Percentiles rank a stretch among this genome's conserved stretches.
Conservation (phyloP, 2,888 invertebrate species). For the Rhaphigaster nebulosa region DNA sequence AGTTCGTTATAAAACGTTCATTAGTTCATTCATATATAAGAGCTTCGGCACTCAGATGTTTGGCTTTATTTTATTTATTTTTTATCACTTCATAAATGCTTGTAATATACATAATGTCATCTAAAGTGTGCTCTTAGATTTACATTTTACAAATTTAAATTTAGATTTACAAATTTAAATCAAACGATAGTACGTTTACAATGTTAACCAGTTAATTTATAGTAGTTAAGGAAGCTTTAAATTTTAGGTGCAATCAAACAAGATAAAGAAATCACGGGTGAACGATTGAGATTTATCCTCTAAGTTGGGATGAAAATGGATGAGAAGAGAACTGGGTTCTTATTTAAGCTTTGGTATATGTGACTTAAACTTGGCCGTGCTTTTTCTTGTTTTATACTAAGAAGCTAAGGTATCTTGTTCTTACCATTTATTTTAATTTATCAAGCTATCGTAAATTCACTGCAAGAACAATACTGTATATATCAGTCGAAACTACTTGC, state of each 20-base stretch:
- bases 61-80: no score
- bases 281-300: constrained; percentile 17
- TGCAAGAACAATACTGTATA: background rate
- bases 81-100: no score
- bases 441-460: background rate
- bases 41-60: no score
- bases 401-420: background rate
- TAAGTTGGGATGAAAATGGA: constrained; percentile 31
- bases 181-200: background rate
- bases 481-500: no score
- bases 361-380: background rate
- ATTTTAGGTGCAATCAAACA: background rate
- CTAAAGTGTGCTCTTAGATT: background rate
- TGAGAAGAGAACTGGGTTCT: background rate
- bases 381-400: background rate
- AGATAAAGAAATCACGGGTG: constrained; percentile 28
- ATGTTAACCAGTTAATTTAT: background rate
- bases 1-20: no score
- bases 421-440: background rate
- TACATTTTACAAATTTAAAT: background rate
- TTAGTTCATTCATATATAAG: no score
- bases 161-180: background rate
- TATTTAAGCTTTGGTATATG: background rate
- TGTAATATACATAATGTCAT: background rate
- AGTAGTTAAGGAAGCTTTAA: background rate